Evolutionary conservation across 1,140 invertebrate genomes (phyloP).

Genomic region (Trichoplusia ni): DNA sequence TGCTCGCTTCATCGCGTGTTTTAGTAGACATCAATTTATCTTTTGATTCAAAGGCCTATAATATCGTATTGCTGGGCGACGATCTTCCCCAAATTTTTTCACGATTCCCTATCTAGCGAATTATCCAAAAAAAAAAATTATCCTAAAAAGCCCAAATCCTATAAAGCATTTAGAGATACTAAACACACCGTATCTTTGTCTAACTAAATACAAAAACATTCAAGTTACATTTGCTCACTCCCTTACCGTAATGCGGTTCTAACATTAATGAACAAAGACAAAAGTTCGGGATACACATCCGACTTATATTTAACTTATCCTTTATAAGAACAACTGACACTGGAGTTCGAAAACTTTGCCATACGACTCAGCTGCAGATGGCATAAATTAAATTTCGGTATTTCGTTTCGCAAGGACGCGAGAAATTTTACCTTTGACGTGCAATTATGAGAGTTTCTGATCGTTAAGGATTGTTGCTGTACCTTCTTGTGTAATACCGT

Average conservation of each 20-base stretch:
- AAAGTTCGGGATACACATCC: constrained; percentile 25
- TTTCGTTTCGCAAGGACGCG: constrained; percentile 10
- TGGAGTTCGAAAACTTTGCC: constrained; percentile 40
- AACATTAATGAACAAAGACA: constrained; percentile 27
- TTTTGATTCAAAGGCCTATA: too few species aligned
- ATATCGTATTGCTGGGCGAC: too few species aligned
- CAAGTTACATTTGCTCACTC: constrained; percentile 2
- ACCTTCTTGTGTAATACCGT: too few species aligned
- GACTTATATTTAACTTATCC: constrained; percentile 44
- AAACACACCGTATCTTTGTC: too few species aligned
- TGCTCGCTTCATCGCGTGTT: too few species aligned
- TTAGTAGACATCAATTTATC: too few species aligned
- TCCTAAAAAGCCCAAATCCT: too few species aligned
- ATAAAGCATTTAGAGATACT: too few species aligned
- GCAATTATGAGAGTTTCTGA: constrained; percentile 27
- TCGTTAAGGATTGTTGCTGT: neutral
- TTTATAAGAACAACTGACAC: constrained; percentile 38
- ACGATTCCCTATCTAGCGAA: too few species aligned
- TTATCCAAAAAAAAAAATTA: too few species aligned
- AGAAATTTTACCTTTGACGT: constrained; percentile 26
- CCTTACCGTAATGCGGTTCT: constrained; percentile 9
- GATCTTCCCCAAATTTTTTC: too few species aligned
- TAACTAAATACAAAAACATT: constrained; percentile 14
- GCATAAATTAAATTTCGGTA: constrained; percentile 37
- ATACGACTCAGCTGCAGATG: constrained; percentile 35